Percentiles rank a stretch among this genome's conserved stretches.
These are phyloP conservation scores for Pseudeuparius sepicola DNA, from an alignment of 2,888 invertebrate genomes.

Conservation along the genomic window DNA sequence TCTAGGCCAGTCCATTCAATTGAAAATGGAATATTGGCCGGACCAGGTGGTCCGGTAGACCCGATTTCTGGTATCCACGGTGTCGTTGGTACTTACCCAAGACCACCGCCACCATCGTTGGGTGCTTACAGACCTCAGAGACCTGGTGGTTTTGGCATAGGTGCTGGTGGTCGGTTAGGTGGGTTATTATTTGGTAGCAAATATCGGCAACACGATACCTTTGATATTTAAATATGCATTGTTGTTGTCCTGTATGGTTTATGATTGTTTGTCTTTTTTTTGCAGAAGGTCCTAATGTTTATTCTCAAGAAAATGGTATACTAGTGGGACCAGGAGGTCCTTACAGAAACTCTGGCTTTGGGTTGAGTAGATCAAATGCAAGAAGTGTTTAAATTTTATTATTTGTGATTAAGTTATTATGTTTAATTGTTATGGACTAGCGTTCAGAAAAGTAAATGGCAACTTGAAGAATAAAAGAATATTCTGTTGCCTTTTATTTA, in stretches of 20 bases:
- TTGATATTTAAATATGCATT: no score
- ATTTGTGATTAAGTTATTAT: no score
- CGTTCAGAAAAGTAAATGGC: no score
- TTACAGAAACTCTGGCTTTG: conserved; percentile 19
- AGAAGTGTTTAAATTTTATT: no score
- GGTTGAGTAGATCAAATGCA: no score
- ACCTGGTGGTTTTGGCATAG: conserved; percentile 21
- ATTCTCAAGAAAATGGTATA: conserved; percentile 28
- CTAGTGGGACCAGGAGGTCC: conserved; percentile 33
- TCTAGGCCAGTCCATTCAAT: conserved; percentile 34
- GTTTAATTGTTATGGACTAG: no score
- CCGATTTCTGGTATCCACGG: conserved; percentile 17
- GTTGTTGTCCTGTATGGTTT: no score
- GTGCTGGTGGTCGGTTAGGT: conserved; percentile 12
- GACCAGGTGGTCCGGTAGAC: conserved; percentile 37
- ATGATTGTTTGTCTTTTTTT: no score
- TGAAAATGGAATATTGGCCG: conserved; percentile 39
- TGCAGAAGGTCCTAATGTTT: conserved; percentile 19
- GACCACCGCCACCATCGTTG: conserved; percentile 16
- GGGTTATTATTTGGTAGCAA: conserved; percentile 15
- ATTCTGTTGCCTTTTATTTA: no score
- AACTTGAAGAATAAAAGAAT: no score
- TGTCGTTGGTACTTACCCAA: conserved; percentile 11
- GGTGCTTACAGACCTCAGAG: conserved; percentile 16
- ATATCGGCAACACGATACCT: no score